Percentiles rank a stretch among this genome's conserved stretches.
These are phyloP conservation scores for Drosophila macrospina DNA, from an alignment of 2,888 invertebrate genomes.

Conservation along the genomic window DNA sequence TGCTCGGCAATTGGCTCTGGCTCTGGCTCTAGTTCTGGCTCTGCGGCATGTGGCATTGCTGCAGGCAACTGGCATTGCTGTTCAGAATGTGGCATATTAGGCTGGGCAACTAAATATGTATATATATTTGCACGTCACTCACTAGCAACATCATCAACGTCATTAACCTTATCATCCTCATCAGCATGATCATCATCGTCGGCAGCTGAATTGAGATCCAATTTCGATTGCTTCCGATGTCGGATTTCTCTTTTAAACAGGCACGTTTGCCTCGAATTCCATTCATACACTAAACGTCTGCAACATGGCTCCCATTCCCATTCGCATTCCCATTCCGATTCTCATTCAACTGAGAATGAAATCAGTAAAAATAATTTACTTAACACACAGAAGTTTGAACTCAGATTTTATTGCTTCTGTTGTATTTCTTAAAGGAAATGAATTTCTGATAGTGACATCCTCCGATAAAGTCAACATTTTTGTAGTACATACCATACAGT, in stretches of 20 bases:
- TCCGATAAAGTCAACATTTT: slow-evolving; percentile 21
- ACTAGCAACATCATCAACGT: slow-evolving; percentile 49
- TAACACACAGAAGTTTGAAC: slow-evolving; percentile 29
- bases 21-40: not conserved
- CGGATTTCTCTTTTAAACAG: slow-evolving; percentile 13
- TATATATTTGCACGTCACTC: slow-evolving; percentile 12
- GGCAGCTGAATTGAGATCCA: not conserved
- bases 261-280: slow-evolving; percentile 47
- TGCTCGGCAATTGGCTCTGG: slow-evolving; percentile 54
- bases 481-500: not conserved
- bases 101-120: not conserved
- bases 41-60: slow-evolving; percentile 9
- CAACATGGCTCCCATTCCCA: slow-evolving; percentile 27
- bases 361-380: slow-evolving; percentile 30
- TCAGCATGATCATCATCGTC: slow-evolving; percentile 26
- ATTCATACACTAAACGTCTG: slow-evolving; percentile 57
- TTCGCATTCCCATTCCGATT: too few relatives aligned
- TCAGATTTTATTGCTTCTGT: slow-evolving; percentile 21
- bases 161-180: slow-evolving; percentile 9
- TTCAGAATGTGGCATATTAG: not conserved
- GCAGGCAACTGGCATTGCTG: slow-evolving; percentile 30
- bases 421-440: slow-evolving; percentile 46
- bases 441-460: slow-evolving; percentile 57
- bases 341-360: slow-evolving; percentile 25
- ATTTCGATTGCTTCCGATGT: slow-evolving; percentile 14